Base-by-base conservation (phyloP, 2,888 invertebrate species). In the Leptarthrus brevirostris region DNA sequence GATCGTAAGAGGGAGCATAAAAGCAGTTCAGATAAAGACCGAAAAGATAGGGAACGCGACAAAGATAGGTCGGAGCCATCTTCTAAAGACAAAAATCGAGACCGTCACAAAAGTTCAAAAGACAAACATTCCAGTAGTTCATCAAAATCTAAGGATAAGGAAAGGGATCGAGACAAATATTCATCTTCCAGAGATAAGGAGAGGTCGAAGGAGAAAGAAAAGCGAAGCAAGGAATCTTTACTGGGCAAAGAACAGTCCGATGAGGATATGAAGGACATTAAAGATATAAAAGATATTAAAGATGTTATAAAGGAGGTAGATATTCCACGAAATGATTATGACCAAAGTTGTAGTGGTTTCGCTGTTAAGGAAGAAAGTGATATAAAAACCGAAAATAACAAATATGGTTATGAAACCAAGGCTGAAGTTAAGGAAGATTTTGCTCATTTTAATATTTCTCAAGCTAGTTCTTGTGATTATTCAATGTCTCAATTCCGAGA, bases 391-490 rank as follows among this genome's bases (percentile, higher is more conserved):
- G 44, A 24, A 12, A 24, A 56, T 18, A 44, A 54, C 36, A 79
- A 77, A 77, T 47, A 44, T 54, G 24, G 74, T 76, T 73, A 74
- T 75, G 76, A 74, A 16, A 76, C 44, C 24, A 61, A 80, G n/a
- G 76, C 81, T 83, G 85, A 81, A 80, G 81, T 77, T 82, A 85
- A 79, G 30, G 30, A 30, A 30, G 76, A 77, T 14, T 80, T 79
- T 30, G 77, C 74, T 71, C 78, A 54, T 64, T 77, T 83, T 78
- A 87, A 86, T 86, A 86, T 84, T 80, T 90, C 85, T 80, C 88
- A 83, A 76, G 88, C 88, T n/a, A 91, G 91, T 77, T 91, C 91
- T 58, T 91, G 91, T 83, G 91, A 91, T 81, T 91, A 91, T 82
- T 91, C 89, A 56, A 78, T 92, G 83, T 91, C 92, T 53, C 90